Evolutionary conservation across 2,797 vertebrate genomes (phyloP), one percentile per base, ranked within the genome.

Genomic region (Iguana delicatissima): DNA sequence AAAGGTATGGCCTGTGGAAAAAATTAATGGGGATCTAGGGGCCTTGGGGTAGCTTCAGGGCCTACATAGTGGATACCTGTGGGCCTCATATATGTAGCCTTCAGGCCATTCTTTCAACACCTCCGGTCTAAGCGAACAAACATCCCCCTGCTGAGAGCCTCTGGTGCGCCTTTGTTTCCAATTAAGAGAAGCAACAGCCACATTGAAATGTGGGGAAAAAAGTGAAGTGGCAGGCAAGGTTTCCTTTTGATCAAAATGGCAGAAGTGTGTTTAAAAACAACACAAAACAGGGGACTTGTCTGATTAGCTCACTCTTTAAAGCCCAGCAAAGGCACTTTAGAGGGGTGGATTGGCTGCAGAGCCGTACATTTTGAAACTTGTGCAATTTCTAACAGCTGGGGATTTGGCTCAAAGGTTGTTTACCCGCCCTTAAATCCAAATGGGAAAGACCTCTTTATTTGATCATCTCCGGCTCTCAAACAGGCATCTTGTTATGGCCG

Each of bases 361-460:
- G 90, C 81, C 85, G 73, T 0, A 6, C 85, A 88, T 92, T 89
- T 18, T 1, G 80, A 80, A 86, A 86, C 83, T 92, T 84, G 1
- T 80, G 81, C 74, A 69, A 85, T 95, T 94, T 94, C 62, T 92
- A 32, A 88, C 88, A 89, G 85, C 24, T 92, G 92, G 91, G 73
- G 80, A 92, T 95, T 95, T 90, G 80, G 87, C 92, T 95, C 88
- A 89, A 88, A 84, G 89, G 67, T 93, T 96, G 92, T 95, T 96
- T 96, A 89, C 69, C 90, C 55, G 91, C 85, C 80, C 92, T 96
- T 90, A 93, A 95, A 93, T 77, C 80, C 89, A 93, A 93, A 90
- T 73, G 93, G 73, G 88, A 91, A 94, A 93, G 57, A 84, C 92
- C 91, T 93, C 77, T 93, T 95, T 96, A 92, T 94, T 96, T 95